phyloP scores from a whole-genome alignment of 64 coral and sea anemone genomes.

The Pachyseris speciosa region DNA sequence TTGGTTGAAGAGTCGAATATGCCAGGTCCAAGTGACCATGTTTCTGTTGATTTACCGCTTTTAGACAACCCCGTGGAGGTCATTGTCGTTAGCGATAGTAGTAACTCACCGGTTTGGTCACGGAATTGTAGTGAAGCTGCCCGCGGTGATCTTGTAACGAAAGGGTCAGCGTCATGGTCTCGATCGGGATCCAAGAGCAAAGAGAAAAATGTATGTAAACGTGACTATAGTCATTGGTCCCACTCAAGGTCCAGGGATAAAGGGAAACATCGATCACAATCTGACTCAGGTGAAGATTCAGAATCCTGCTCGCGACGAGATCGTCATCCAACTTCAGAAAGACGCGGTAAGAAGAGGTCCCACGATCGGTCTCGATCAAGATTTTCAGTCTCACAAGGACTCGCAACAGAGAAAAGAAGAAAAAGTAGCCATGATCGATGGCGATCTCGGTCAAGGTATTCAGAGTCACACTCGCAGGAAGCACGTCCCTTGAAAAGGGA shows the following conservation, averaged over 20 bases:
- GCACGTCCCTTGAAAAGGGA: not conserved
- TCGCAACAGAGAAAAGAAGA: not conserved
- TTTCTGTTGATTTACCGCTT: not conserved
- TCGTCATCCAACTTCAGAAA: not conserved
- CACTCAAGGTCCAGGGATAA: not conserved
- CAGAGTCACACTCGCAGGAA: not conserved
- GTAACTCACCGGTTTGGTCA: not conserved
- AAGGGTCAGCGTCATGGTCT: not conserved
- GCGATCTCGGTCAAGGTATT: not conserved
- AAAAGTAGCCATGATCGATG: not conserved
- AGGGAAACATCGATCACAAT: not conserved
- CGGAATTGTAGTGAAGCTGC: not conserved
- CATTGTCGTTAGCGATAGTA: conserved; percentile 4
- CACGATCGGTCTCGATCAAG: not conserved
- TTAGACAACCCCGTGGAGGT: not conserved
- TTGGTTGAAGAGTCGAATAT: not conserved
- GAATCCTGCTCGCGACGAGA: not conserved
- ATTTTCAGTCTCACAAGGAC: conserved; percentile 19
- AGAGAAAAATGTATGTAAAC: not conserved
- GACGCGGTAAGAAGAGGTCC: not conserved
- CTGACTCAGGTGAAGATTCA: not conserved
- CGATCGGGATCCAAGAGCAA: not conserved
- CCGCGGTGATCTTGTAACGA: not conserved
- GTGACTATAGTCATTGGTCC: not conserved
- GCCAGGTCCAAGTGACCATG: not conserved